A percentile compares a stretch with the other conserved stretches of the same genome.
These are phyloP conservation scores for Neodon shergylaensis DNA, from an alignment of 2,113 vertebrate species.

Conservation along the genomic window DNA sequence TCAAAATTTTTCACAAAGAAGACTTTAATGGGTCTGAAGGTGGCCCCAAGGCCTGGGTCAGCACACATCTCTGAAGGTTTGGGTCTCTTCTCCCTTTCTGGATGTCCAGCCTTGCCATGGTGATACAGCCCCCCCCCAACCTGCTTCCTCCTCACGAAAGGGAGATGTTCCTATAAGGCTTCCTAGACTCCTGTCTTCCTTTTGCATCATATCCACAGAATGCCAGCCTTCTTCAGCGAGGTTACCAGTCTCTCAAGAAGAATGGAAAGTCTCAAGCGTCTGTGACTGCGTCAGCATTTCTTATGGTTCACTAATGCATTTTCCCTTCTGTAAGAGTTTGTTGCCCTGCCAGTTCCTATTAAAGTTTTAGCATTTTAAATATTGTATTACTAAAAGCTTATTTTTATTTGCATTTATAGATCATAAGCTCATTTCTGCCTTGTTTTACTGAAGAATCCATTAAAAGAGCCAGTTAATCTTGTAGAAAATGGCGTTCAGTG, in stretches of 20 bases:
- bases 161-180: neutral
- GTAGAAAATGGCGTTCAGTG: constrained; percentile 90
- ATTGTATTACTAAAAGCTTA: constrained; percentile 72
- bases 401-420: constrained; percentile 74
- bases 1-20: neutral
- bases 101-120: neutral
- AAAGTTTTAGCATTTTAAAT: constrained; percentile 71
- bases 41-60: neutral
- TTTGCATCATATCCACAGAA: neutral
- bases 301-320: constrained; percentile 52
- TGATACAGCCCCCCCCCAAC: neutral
- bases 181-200: neutral
- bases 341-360: constrained; percentile 54
- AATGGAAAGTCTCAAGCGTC: constrained; percentile 38
- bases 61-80: neutral
- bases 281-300: neutral
- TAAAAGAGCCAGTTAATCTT: constrained; percentile 70
- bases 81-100: neutral
- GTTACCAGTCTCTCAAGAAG: constrained; percentile 5
- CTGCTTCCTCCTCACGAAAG: neutral
- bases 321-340: constrained; percentile 41
- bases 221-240: neutral
- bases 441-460: constrained; percentile 72
- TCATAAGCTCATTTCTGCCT: constrained; percentile 58
- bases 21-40: neutral